Evolutionary conservation across 2,888 invertebrate genomes (phyloP).

Genomic region (Dorcus hopei): DNA sequence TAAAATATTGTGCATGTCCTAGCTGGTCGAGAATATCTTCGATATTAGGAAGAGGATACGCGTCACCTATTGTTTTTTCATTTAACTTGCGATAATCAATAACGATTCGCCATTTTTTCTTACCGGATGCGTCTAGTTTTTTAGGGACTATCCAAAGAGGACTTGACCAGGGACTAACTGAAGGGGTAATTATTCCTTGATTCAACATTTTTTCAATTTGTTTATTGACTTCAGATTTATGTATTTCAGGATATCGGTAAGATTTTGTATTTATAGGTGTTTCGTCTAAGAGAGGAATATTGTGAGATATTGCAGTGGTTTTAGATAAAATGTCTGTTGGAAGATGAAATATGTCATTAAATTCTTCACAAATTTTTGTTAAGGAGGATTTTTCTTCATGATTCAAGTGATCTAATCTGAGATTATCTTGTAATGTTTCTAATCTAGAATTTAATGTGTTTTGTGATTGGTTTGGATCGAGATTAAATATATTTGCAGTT

Average conservation of each 20-base stretch:
- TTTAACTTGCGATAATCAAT: constrained; percentile 44
- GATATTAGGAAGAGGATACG: constrained; percentile 41
- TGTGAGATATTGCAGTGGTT: constrained; percentile 20
- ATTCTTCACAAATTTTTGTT: constrained; percentile 21
- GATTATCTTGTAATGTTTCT: constrained; percentile 12
- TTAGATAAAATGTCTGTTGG: constrained; percentile 24
- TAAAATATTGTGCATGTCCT: constrained; percentile 39
- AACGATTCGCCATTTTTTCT: constrained; percentile 37
- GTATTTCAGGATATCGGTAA: constrained; percentile 39
- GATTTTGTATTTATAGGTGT: constrained; percentile 36
- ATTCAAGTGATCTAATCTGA: constrained; percentile 26
- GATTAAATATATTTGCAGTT: too few species aligned
- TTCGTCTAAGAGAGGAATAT: constrained; percentile 36
- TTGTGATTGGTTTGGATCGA: too few species aligned
- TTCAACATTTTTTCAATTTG: constrained; percentile 34
- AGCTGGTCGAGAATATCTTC: constrained; percentile 40
- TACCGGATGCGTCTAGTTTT: constrained; percentile 32
- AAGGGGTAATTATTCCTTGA: constrained; percentile 32
- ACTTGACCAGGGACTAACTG: constrained; percentile 24
- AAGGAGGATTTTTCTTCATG: constrained; percentile 24
- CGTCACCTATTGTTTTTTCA: constrained; percentile 38
- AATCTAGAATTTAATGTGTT: neutral
- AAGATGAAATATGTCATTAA: constrained; percentile 30
- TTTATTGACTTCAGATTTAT: constrained; percentile 36
- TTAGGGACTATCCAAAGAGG: constrained; percentile 38